Evolutionary conservation across 2,797 vertebrate genomes (phyloP), one percentile per base, ranked within the genome.

Genomic region (Myoxocephalus aenaeus): DNA sequence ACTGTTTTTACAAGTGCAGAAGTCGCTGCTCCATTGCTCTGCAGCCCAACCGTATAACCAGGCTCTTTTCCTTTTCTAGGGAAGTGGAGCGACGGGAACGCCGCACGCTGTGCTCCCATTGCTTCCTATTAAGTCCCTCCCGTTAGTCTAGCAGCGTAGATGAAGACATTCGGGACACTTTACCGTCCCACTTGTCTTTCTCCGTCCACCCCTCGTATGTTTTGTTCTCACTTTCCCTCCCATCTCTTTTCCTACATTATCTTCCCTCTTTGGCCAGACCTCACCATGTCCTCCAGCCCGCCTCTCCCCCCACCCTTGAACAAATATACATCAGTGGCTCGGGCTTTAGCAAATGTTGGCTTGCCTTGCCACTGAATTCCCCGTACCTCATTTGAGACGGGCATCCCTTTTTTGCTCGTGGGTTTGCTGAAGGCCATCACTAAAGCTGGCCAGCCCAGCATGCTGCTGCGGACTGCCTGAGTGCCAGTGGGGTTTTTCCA

Each of bases 1-100:
- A 88, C 87, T 94, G 93, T 94, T 94, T 95, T 93, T 93, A 93
- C 93, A 93, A 94, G 93, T 94, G 93, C 85, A 92, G 75, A 87
- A 92, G 90, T 91, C 75, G 4, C 90, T 91, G 94, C 88, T 91
- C 90, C 92, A 94, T 94, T 94, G 93, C 93, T 92, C 90, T 91
- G 92, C 91, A 93, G 90, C 85, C 91, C 92, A 92, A 90, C 92
- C 91, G 84, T 94, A 88, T 92, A 94, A 94, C 92, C 90, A 91
- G 86, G 80, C 89, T 91, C 89, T 92, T 93, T 92, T 91, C 90
- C 89, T 91, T 86, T 91, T 92, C 87, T 86, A 71, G 82, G 89
- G 82, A 89, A 89, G 84, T 89, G 82, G 83, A 92, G 88, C 78
- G 74, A 85, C 81, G 75, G 86, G 83, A 88, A 85, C 70, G 80